phyloP scores from a whole-genome alignment of 1,140 invertebrate species.

The Calosoma granatense region DNA sequence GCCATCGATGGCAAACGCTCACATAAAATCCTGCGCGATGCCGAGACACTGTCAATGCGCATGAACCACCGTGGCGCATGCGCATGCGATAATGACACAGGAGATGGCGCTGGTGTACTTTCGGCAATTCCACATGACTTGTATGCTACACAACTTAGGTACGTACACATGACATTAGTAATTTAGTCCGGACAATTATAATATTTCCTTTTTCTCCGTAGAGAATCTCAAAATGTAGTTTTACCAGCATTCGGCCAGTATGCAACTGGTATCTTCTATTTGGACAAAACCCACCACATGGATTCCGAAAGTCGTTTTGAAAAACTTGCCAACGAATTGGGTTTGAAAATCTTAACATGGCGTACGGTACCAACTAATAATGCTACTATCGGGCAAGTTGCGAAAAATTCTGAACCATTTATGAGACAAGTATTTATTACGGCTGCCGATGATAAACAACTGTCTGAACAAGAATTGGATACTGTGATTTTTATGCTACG shows the following conservation, averaged over 20 bases:
- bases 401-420: constrained; percentile 85
- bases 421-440: constrained; percentile 64
- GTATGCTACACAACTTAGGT: constrained; percentile 76
- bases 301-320: constrained; percentile 74
- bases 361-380: constrained; percentile 82
- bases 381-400: constrained; percentile 78
- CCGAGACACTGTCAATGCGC: constrained; percentile 81
- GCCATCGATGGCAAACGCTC: constrained; percentile 89
- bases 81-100: constrained; percentile 97
- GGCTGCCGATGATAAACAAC: constrained; percentile 13
- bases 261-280: constrained; percentile 92
- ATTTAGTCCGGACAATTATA: too few relatives aligned
- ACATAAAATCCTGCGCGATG: constrained; percentile 94
- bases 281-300: constrained; percentile 73
- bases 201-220: constrained; percentile 33
- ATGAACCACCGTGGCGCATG: constrained; percentile 99
- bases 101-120: constrained; percentile 94
- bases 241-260: constrained; percentile 82
- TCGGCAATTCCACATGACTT: constrained; percentile 92
- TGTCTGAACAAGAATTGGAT: constrained; percentile 27
- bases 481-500: constrained; percentile 80
- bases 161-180: constrained; percentile 18
- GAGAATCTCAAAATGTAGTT: constrained; percentile 64
- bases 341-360: constrained; percentile 80
- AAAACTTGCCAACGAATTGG: constrained; percentile 67